phyloP scores from a whole-genome alignment of 2,888 invertebrate genomes.

The Metopia argyrocephala region DNA sequence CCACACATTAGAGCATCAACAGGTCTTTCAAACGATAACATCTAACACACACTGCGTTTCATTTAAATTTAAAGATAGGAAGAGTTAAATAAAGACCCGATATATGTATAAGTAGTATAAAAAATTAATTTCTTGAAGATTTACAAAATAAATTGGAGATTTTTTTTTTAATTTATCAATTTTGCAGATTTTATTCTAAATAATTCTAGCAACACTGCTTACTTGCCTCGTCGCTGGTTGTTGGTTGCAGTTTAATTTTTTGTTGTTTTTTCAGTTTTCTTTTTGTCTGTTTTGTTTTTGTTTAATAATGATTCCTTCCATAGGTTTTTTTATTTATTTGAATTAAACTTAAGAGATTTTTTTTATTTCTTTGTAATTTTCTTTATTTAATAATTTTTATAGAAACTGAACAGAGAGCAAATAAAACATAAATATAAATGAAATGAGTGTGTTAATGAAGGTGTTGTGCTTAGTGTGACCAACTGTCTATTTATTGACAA shows the following conservation, averaged over 20 bases:
- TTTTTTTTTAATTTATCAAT: no score
- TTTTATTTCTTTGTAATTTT: neutral
- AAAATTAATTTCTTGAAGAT: no score
- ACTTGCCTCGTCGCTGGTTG: conserved; percentile 53
- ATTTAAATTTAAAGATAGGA: no score
- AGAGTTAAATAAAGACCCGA: no score
- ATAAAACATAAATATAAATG: conserved; percentile 9
- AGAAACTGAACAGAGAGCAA: neutral
- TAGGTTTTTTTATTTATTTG: conserved; percentile 3
- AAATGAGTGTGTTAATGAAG: neutral
- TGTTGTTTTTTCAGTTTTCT: conserved; percentile 14
- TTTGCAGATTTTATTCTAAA: no score
- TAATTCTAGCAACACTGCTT: conserved; percentile 54
- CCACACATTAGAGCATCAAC: no score
- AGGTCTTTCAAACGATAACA: no score
- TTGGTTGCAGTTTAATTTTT: conserved; percentile 42
- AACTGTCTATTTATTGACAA: no score
- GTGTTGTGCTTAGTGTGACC: neutral
- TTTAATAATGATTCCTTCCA: conserved; percentile 10
- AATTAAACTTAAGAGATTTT: neutral
- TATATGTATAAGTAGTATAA: no score
- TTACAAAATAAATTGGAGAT: no score
- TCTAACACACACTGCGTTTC: no score
- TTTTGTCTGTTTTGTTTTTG: neutral
- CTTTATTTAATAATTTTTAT: conserved; percentile 13